Conservation (phyloP, 2,888 invertebrate genomes). For the Drosophila multiciliata region DNA sequence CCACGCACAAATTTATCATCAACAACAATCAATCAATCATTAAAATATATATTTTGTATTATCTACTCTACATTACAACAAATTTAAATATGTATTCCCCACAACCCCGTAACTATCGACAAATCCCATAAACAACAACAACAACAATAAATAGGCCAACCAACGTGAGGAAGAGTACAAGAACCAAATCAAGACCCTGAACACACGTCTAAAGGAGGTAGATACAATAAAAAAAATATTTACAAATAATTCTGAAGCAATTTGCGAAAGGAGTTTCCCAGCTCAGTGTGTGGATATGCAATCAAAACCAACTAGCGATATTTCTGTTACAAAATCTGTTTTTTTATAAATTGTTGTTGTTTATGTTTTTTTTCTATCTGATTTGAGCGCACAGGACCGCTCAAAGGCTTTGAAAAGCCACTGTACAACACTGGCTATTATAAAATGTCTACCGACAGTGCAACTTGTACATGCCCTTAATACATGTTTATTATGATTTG, state of each 20-base stretch:
- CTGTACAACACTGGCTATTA: conserved; percentile 51
- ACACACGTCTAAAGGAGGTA: conserved; percentile 99
- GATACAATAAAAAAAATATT: conserved; percentile 37
- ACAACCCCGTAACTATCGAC: conserved; percentile 28
- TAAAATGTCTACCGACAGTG: conserved; percentile 83
- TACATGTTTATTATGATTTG: conserved; percentile 28
- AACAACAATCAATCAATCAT: conserved; percentile 11
- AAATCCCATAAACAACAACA: conserved; percentile 63
- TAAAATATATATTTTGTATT: conserved; percentile 34
- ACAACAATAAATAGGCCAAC: conserved; percentile 91
- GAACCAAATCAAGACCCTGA: conserved; percentile 99
- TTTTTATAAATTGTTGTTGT: conserved; percentile 66
- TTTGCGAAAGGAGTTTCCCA: conserved; percentile 69
- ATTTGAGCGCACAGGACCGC: conserved; percentile 46
- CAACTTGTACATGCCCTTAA: conserved; percentile 33
- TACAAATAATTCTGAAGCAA: conserved; percentile 14
- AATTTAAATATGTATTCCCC: conserved; percentile 32
- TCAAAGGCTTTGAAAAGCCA: conserved; percentile 20
- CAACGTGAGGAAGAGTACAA: conserved; percentile 99
- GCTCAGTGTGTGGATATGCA: conserved; percentile 43
- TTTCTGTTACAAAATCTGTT: conserved; percentile 23
- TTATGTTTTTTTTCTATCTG: conserved; percentile 42
- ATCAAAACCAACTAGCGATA: conserved; percentile 64
- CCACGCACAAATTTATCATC: conserved; percentile 6
- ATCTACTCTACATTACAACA: conserved; percentile 36